phyloP scores from a whole-genome alignment of 2,113 vertebrate species.

The Cercopithecus mona region DNA sequence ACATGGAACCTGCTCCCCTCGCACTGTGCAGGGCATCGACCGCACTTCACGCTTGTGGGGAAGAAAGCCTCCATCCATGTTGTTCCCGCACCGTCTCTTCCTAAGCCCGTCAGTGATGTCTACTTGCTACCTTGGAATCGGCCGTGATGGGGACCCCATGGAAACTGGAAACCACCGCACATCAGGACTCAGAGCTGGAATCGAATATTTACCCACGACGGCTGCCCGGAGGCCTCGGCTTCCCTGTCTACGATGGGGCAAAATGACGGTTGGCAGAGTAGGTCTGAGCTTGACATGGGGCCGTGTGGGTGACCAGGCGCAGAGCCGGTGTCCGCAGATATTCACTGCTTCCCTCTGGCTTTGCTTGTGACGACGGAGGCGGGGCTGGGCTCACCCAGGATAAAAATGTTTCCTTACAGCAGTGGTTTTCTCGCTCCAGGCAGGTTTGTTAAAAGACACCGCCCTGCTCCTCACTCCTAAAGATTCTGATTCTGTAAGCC shows the following conservation, averaged over 20 bases:
- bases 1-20: neutral
- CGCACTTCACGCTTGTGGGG: fast-evolving
- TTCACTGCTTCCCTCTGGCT: neutral
- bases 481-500: too few species aligned
- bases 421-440: neutral
- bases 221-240: neutral
- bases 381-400: too few species aligned
- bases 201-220: neutral
- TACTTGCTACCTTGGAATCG: neutral
- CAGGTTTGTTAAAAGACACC: too few species aligned
- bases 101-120: neutral
- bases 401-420: neutral
- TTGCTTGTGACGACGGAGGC: neutral
- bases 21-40: too few species aligned
- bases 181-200: neutral
- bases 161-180: neutral
- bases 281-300: neutral
- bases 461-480: too few species aligned
- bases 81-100: neutral
- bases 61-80: fast-evolving
- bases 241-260: neutral
- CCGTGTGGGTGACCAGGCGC: fast-evolving
- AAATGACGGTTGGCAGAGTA: neutral
- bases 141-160: neutral
- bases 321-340: neutral